Evolutionary conservation across 2,797 vertebrate species (phyloP).

Genomic region (Australoheros facetus): DNA sequence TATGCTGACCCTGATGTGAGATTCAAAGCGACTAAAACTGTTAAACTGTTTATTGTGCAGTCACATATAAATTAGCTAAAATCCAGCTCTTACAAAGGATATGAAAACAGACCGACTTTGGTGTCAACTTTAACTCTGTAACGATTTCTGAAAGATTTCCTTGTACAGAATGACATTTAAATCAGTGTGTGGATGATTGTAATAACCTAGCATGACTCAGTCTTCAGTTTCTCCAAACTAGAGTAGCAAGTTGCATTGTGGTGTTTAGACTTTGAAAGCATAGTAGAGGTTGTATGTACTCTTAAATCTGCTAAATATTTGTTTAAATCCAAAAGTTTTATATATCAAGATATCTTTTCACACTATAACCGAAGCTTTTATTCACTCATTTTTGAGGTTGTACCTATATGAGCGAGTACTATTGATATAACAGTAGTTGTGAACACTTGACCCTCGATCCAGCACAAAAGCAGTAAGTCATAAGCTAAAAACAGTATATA

Average conservation of each 20-base stretch:
- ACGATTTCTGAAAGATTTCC: constrained; percentile 74
- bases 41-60: constrained; percentile 61
- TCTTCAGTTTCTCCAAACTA: constrained; percentile 86
- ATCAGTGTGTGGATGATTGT: constrained; percentile 78
- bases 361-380: constrained; percentile 82
- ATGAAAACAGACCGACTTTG: constrained; percentile 70
- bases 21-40: constrained; percentile 52
- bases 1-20: constrained; percentile 42
- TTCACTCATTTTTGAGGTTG: constrained; percentile 93
- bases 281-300: constrained; percentile 86
- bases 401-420: constrained; percentile 84
- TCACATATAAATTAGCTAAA: constrained; percentile 51
- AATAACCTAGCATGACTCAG: constrained; percentile 86
- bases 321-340: constrained; percentile 83
- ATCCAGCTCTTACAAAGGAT: constrained; percentile 48
- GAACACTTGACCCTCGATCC: constrained; percentile 81
- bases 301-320: constrained; percentile 88
- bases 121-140: constrained; percentile 62
- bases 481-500: constrained; percentile 68
- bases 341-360: constrained; percentile 86
- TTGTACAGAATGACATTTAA: constrained; percentile 81
- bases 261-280: constrained; percentile 86
- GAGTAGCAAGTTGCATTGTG: constrained; percentile 87
- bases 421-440: constrained; percentile 84
- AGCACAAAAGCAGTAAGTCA: constrained; percentile 68